Evolutionary conservation across 2,113 vertebrate species (phyloP), one percentile per base, ranked within the genome.

Genomic region (Ophthalmolycus amberensis): DNA sequence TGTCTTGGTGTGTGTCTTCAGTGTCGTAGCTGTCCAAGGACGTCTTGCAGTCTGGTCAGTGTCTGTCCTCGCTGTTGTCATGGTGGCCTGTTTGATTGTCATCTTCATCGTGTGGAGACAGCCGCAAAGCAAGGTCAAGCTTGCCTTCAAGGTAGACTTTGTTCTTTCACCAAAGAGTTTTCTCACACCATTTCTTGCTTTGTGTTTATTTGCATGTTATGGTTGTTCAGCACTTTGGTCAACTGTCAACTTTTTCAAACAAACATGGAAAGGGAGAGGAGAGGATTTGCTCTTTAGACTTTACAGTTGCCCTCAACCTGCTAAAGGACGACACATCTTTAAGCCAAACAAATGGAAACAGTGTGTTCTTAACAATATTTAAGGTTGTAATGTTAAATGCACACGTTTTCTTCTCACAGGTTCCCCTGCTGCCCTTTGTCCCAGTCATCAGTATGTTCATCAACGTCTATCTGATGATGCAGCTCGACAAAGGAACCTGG

Each of bases 381-480:
- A 34, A 58, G 12, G 22, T 27, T 52, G 22, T 40, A 11, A 27
- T 75, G 15, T 18, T 66, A 54, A 56, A 66, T 32, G 52, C 25
- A 2, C 12, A 1, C 12, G 11, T 29, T 15, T 25, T 84, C n/a
- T 80, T 5, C 66, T 79, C 59, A n/a, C 75, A 99, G 98, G 98
- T 99, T 71, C 98, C 98, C 15, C 91, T 97, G 85, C 80, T 99
- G 82, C 98, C 98, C 0, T 83, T 97, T 11, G 79, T 99, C 20
- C 98, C 98, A 0, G 60, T 98, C 38, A 65, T 95, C n/a, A 99
- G 98, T 87, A 98, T 99, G 95, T 96, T 99, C 34, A 96, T 99
- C 71, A 99, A 99, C 3, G 85, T 99, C 79, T 99, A 98, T 91
- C 96, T 99, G 89, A 99, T 99, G 97, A 97, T 99, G 97, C 98